phyloP scores from a whole-genome alignment of 1,140 invertebrate species.

The Danaus melanippus region DNA sequence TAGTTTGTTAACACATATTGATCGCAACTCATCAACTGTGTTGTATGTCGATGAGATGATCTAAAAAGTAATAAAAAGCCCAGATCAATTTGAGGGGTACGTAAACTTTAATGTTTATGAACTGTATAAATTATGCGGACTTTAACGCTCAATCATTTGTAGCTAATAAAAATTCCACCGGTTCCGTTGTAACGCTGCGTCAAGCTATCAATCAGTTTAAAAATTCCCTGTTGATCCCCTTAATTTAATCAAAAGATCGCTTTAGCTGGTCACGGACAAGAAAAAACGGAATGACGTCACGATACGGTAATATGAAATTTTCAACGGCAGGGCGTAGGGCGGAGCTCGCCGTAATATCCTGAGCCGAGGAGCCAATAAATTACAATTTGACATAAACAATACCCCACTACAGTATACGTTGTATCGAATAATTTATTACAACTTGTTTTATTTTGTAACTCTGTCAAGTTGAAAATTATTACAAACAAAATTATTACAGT shows the following conservation, averaged over 20 bases:
- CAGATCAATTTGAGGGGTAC: neutral
- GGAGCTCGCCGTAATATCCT: slow-evolving; percentile 54
- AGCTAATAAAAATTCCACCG: slow-evolving; percentile 59
- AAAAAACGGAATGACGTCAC: slow-evolving; percentile 64
- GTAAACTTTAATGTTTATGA: slow-evolving; percentile 41
- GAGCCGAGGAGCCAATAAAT: slow-evolving; percentile 64
- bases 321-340: slow-evolving; percentile 35
- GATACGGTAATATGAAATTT: slow-evolving; percentile 65
- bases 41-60: no score
- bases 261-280: slow-evolving; percentile 60
- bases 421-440: slow-evolving; percentile 44
- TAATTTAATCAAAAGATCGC: slow-evolving; percentile 71
- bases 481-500: neutral
- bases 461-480: slow-evolving; percentile 10
- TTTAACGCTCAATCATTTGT: slow-evolving; percentile 57
- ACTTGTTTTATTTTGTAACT: slow-evolving; percentile 9
- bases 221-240: slow-evolving; percentile 67
- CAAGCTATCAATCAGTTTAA: slow-evolving; percentile 67
- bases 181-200: slow-evolving; percentile 57
- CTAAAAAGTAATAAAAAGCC: no score
- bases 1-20: no score
- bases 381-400: slow-evolving; percentile 67
- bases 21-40: no score
- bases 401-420: slow-evolving; percentile 50
- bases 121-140: slow-evolving; percentile 51